Conservation (phyloP, 2,888 invertebrate genomes). For the Sepiola atlantica region DNA sequence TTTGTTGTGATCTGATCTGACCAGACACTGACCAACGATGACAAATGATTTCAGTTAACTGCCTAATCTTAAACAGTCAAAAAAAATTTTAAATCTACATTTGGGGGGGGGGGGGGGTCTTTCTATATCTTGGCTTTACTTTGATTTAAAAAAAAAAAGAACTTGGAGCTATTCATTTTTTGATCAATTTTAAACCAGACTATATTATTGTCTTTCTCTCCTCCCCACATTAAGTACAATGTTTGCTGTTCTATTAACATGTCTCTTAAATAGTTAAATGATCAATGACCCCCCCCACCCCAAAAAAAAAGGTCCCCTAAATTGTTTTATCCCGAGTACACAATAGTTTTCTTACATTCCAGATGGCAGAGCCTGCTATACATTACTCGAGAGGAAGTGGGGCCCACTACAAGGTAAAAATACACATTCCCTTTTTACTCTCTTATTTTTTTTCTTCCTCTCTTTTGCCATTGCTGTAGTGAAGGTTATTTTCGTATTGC, state of each 20-base stretch:
- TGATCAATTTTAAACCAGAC: too few species aligned
- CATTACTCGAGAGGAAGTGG: slow-evolving; percentile 21
- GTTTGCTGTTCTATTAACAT: too few species aligned
- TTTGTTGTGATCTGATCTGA: too few species aligned
- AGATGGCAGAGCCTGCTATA: slow-evolving; percentile 21
- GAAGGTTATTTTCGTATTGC: neutral
- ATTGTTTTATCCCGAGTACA: neutral
- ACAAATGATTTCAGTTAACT: too few species aligned
- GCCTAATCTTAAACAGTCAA: too few species aligned
- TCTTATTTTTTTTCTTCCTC: neutral
- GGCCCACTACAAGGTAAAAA: slow-evolving; percentile 32
- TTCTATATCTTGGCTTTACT: neutral
- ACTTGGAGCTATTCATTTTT: neutral
- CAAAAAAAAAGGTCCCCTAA: neutral
- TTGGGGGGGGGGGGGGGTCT: too few species aligned
- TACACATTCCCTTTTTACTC: neutral
- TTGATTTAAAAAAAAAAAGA: neutral
- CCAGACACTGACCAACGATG: too few species aligned
- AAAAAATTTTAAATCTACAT: too few species aligned
- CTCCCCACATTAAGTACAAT: too few species aligned
- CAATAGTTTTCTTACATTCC: slow-evolving; percentile 19
- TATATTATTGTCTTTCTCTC: neutral
- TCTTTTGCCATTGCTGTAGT: neutral
- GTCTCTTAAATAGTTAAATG: neutral
- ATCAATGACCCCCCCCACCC: neutral